These are phyloP conservation scores for Euborellia annulipes DNA, from an alignment of 1,140 invertebrate genomes.

Conservation along the genomic window DNA sequence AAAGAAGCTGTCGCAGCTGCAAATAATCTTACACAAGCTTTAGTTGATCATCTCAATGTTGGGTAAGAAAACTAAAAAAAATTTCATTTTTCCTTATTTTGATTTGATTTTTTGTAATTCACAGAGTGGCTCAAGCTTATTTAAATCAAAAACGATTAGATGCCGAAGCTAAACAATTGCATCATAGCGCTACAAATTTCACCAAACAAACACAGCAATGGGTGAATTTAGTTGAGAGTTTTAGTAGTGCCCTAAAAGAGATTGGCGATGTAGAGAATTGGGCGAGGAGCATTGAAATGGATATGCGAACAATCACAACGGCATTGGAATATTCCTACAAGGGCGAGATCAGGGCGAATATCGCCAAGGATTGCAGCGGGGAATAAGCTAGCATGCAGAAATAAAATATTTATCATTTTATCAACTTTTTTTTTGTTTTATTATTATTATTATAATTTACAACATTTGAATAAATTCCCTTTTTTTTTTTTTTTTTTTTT, in stretches of 20 bases:
- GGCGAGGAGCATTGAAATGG: conserved; percentile 90
- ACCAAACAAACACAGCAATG: conserved; percentile 93
- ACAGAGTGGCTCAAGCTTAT: conserved; percentile 88
- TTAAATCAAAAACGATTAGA: conserved; percentile 95
- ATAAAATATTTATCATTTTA: no score
- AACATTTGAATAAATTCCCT: no score
- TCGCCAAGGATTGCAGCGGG: no score
- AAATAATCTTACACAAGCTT: conserved; percentile 77
- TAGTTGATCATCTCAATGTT: conserved; percentile 95
- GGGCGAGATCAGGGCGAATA: conserved; percentile 28
- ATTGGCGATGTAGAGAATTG: conserved; percentile 98
- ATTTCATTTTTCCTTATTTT: conserved; percentile 1
- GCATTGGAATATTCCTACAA: conserved; percentile 92
- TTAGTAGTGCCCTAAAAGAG: conserved; percentile 93
- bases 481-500: no score
- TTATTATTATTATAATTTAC: no score
- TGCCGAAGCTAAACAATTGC: conserved; percentile 91
- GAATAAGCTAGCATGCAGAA: no score
- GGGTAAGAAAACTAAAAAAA: conserved; percentile 45
- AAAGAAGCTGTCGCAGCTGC: conserved; percentile 87
- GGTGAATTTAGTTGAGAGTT: conserved; percentile 84
- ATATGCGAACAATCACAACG: conserved; percentile 84
- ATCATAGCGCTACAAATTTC: conserved; percentile 85
- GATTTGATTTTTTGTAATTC: conserved; percentile 15
- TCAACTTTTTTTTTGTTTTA: no score